phyloP scores from a whole-genome alignment of 2,113 vertebrate species.

The Malurus alboscapulatus region DNA sequence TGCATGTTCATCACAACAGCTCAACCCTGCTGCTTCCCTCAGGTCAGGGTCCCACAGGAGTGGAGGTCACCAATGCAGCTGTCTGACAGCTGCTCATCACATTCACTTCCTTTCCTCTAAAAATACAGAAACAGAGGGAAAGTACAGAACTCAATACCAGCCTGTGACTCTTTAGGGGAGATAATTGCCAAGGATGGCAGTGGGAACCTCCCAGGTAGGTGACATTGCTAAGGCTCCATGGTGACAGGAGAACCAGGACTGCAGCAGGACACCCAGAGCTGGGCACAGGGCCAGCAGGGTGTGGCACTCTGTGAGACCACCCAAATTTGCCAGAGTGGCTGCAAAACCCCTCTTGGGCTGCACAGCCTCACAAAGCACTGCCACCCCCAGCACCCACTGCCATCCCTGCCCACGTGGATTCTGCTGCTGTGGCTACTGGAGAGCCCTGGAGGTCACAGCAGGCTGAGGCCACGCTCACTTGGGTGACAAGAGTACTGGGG shows the following conservation, averaged over 20 bases:
- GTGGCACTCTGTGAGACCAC: not conserved
- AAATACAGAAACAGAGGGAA: not conserved
- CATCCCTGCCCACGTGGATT: rapidly evolving
- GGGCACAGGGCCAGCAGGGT: not conserved
- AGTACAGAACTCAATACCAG: not conserved
- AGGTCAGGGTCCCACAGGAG: not conserved
- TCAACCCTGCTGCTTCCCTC: not conserved
- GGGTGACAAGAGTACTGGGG: not conserved
- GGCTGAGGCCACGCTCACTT: rapidly evolving
- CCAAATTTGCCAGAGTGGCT: not conserved
- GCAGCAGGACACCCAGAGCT: not conserved
- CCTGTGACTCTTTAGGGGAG: not conserved
- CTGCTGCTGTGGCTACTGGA: not conserved
- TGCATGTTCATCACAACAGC: rapidly evolving
- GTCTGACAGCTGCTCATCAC: not conserved
- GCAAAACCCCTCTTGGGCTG: rapidly evolving
- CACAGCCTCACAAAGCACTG: not conserved
- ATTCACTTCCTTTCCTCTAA: not conserved
- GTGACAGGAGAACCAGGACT: not conserved
- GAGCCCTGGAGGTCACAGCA: not conserved
- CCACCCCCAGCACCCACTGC: not conserved
- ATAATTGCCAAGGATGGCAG: not conserved
- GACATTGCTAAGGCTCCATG: not conserved
- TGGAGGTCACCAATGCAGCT: not conserved
- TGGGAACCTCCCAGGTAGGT: rapidly evolving